Evolutionary conservation across 2,113 vertebrate genomes (phyloP).

Genomic region (Apodemus speciosus): DNA sequence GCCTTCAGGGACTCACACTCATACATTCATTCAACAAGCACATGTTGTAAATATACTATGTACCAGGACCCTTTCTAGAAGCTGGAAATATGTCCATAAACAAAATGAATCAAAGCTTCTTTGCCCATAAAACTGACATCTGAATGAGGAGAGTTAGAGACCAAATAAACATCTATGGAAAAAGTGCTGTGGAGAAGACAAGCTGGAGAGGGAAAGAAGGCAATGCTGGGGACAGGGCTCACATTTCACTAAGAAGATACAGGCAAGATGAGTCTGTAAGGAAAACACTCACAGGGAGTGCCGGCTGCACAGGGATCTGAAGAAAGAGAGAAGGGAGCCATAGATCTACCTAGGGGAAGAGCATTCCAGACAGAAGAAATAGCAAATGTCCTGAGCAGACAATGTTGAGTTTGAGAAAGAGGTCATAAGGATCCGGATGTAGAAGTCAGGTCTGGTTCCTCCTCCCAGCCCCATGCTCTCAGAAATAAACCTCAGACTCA

Average conservation of each 20-base stretch:
- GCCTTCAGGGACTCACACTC: not conserved
- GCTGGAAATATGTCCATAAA: not conserved
- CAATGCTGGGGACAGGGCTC: not conserved
- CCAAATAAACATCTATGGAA: not conserved
- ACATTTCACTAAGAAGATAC: not conserved
- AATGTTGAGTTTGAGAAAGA: not conserved
- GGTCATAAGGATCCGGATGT: not conserved
- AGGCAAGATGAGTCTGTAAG: too few species aligned
- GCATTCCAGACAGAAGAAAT: not conserved
- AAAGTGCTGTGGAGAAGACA: not conserved
- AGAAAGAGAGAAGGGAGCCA: not conserved
- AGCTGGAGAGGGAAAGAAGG: not conserved
- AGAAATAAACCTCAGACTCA: too few species aligned
- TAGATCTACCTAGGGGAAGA: not conserved
- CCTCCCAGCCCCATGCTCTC: too few species aligned
- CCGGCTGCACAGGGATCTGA: not conserved
- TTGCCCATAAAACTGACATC: too few species aligned
- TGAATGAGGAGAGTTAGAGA: not conserved
- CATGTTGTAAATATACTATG: not conserved
- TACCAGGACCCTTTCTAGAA: not conserved
- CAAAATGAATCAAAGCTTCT: too few species aligned
- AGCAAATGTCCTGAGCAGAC: not conserved
- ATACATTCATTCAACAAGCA: not conserved
- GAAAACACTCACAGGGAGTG: too few species aligned
- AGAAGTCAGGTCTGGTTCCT: too few species aligned